Base-by-base conservation (phyloP, 2,797 vertebrate species). In the Hydrolagus colliei region DNA sequence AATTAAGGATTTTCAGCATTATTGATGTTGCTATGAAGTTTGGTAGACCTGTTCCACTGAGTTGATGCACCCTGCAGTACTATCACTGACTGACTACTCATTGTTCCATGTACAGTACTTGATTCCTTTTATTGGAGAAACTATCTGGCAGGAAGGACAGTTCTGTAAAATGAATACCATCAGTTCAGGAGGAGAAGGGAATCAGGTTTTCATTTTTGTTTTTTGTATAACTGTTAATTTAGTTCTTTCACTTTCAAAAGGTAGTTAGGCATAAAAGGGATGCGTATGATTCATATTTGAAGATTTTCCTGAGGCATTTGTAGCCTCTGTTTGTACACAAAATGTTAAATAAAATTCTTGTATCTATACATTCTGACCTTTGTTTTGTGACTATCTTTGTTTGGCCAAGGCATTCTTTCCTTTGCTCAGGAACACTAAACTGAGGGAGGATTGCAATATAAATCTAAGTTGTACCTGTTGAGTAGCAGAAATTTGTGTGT, bases 261-360 rank as follows among this genome's bases (percentile, higher is more conserved):
- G 89, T 92, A 93, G 89, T 93, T 95, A 92, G 92, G 91, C 27
- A 87, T 87, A 89, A 89, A 90, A 89, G 77, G 80, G 86, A 91
- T 93, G 92, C 93, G 93, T 94, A 93, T 90, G 86, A 91, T 93
- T 92, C 93, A 93, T 94, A 93, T 90, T 91, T 88, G 91, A 90
- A 88, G 88, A 89, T 89, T 7, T 92, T 93, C 91, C 90, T 88
- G 92, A 94, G 93, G 94, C 92, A 90, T 96, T 96, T 95, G 91
- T 92, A 92, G 93, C 92, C 94, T 93, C 92, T 94, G 93, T 97
- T 96, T 97, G 95, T 95, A 96, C 92, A 94, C 94, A 93, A 92
- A 92, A 93, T 94, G 93, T 94, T 93, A 93, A 96, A 96, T 96
- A 92, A 95, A 94, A 92, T 90, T 95, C 92, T 93, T 93, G 93